Evolutionary conservation across 2,888 invertebrate genomes (phyloP), one percentile per base, ranked within the genome.

Genomic region (Lobophora halterata): DNA sequence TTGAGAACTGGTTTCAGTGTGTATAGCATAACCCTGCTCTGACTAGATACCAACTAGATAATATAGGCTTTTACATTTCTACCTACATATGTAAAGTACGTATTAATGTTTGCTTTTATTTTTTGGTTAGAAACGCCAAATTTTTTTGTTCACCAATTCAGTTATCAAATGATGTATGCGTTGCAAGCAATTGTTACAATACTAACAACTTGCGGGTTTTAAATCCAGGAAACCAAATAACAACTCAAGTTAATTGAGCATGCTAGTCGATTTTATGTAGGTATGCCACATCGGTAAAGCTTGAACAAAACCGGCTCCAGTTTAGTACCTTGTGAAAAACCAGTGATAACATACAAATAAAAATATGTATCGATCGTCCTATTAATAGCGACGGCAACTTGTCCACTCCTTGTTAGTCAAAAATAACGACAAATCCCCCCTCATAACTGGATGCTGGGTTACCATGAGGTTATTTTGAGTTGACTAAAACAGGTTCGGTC

Each of bases 291-390:
- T 14, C 14, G 5, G 14, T 14, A 14, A 3, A 14, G 5, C 5
- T 21, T 21, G 2, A 32, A 18, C 3, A 25, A 19, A 9, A 20
- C 3, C 6, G 7, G 27, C 11, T 12, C 20, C 10, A 20, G 16
- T 16, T 19, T 2, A 16, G 10, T 2, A 23, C 23, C 11, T 28
- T 14, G 18, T 24, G 14, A 10, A 24, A 39, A 12, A 7, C 9
- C 60, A 70, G 71, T 79, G 78, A 78, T 75, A 53, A 63, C 62
- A 46, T 49, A 58, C 53, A 52, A 65, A 64, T 73, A 70, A 63
- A 71, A 75, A 79, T n/a, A n/a, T 77, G 73, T 76, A 77, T 75
- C 68, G 70, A 69, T 49, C 66, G 46, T 39, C 61, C 62, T 82
- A 82, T 79, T 71, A 61, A 65, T 75, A 77, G 76, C 51, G 31